These are phyloP conservation scores for Mormyrops attenuatus DNA, from an alignment of 2,797 vertebrate genomes.

Conservation along the genomic window DNA sequence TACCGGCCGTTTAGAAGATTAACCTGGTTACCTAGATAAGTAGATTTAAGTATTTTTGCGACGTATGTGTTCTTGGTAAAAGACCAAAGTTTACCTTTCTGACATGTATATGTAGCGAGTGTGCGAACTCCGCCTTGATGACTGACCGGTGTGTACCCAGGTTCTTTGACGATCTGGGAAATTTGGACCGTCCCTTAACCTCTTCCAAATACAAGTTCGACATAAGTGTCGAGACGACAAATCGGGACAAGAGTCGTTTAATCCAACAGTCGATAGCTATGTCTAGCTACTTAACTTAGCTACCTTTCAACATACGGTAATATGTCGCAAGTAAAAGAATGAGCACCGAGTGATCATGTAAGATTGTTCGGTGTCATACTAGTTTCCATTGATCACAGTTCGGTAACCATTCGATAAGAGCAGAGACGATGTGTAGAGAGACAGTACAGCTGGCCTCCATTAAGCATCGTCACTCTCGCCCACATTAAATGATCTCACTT, in stretches of 20 bases:
- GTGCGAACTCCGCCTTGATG: background rate
- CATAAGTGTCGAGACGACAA: background rate
- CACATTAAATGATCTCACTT: background rate
- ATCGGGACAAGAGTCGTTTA: background rate
- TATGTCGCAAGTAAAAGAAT: background rate
- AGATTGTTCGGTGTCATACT: background rate
- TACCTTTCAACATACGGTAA: background rate
- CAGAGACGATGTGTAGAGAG: background rate
- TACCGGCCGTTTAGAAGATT: background rate
- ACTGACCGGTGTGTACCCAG: slow-evolving; percentile 11
- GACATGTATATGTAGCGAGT: background rate
- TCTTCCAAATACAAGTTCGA: background rate
- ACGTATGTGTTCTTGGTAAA: background rate
- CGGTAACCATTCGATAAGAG: background rate
- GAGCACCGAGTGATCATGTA: background rate
- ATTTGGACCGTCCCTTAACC: background rate
- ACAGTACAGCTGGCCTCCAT: slow-evolving; percentile 13
- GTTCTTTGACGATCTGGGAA: background rate
- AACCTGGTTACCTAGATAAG: background rate
- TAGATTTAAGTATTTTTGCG: background rate
- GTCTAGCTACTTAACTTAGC: background rate
- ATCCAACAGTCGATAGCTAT: background rate
- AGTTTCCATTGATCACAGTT: background rate
- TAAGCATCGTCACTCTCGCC: background rate
- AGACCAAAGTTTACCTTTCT: background rate